These are phyloP conservation scores for Dorcus hopei DNA, from an alignment of 2,888 invertebrate genomes.

Conservation along the genomic window DNA sequence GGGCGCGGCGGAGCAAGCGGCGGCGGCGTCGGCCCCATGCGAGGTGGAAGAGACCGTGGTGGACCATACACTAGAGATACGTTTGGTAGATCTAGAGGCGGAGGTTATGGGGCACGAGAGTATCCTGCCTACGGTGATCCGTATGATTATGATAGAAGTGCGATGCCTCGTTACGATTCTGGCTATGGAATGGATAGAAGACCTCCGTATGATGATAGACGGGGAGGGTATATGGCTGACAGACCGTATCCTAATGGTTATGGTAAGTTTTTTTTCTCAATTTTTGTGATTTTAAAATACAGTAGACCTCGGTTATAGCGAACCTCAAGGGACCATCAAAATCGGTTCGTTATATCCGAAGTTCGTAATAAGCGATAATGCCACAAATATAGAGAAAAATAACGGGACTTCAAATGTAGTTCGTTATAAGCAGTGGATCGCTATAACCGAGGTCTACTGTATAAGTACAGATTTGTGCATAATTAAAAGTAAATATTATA, in stretches of 20 bases:
- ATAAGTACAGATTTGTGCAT: too few species aligned
- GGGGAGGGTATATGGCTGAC: slow-evolving; percentile 6
- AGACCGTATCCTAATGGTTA: slow-evolving; percentile 30
- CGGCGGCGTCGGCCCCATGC: slow-evolving; percentile 51
- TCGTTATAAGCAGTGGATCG: too few species aligned
- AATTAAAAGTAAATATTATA: too few species aligned
- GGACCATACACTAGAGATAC: slow-evolving; percentile 44
- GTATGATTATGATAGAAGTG: slow-evolving; percentile 17
- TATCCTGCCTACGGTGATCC: slow-evolving; percentile 9
- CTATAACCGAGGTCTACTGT: too few species aligned
- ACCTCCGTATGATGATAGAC: slow-evolving; percentile 29
- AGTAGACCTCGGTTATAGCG: too few species aligned
- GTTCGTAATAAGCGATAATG: too few species aligned
- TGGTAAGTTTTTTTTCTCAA: slow-evolving; percentile 17
- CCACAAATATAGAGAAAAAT: too few species aligned
- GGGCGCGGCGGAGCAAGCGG: slow-evolving; percentile 52
- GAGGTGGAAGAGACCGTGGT: slow-evolving; percentile 51
- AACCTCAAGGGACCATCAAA: too few species aligned
- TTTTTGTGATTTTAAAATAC: too few species aligned
- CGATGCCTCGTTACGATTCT: slow-evolving; percentile 8
- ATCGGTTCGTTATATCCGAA: too few species aligned
- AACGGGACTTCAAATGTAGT: too few species aligned
- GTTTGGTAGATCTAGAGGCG: slow-evolving; percentile 21
- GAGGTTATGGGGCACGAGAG: slow-evolving; percentile 12
- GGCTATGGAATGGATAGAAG: slow-evolving; percentile 27